Evolutionary conservation across 2,113 vertebrate genomes (phyloP).

Genomic region (Pholis gunnellus): DNA sequence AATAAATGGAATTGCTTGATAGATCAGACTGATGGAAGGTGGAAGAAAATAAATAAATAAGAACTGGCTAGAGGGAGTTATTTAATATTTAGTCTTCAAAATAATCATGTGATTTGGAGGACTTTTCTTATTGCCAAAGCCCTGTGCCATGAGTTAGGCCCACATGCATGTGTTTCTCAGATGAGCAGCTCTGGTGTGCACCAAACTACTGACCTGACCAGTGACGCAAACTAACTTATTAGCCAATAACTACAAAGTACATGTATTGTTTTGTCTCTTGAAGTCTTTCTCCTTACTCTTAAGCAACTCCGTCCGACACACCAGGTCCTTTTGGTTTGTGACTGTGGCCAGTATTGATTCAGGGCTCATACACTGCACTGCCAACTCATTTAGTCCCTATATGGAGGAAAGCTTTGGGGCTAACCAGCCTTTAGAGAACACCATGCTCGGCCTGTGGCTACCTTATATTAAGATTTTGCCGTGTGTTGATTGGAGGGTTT

Average conservation of each 20-base stretch:
- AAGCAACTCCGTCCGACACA: conserved; percentile 16
- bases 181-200: neutral
- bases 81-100: neutral
- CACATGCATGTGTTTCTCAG: neutral
- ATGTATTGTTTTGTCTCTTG: neutral
- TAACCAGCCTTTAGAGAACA: conserved; percentile 14
- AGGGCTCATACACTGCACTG: conserved; percentile 15
- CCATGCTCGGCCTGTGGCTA: neutral
- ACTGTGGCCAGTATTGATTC: conserved; percentile 28
- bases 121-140: neutral
- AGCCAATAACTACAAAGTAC: neutral
- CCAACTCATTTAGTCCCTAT: conserved; percentile 13
- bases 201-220: neutral
- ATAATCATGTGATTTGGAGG: neutral
- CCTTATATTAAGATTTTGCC: conserved; percentile 26
- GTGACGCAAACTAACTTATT: neutral
- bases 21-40: neutral
- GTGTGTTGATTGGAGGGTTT: conserved; percentile 17
- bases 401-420: conserved; percentile 14
- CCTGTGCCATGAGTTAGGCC: neutral
- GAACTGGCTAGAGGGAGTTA: neutral
- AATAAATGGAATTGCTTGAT: neutral
- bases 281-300: conserved; percentile 17
- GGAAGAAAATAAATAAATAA: neutral
- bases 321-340: conserved; percentile 1